phyloP scores from a whole-genome alignment of 2,888 invertebrate genomes.

The Steinernema hermaphroditum region DNA sequence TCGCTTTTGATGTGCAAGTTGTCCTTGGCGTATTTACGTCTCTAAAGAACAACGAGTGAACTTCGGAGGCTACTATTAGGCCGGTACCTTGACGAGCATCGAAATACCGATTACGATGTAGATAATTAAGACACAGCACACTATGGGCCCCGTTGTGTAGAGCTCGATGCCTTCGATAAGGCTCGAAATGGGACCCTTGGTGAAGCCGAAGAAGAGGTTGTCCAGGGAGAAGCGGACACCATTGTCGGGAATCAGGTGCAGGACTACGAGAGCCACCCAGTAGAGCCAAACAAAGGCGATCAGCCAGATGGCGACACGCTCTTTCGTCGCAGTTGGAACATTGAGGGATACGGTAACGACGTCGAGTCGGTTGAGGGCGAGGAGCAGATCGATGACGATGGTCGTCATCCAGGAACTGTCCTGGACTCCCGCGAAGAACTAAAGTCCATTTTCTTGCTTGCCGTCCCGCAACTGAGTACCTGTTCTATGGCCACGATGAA shows the following conservation, averaged over 20 bases:
- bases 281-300: not conserved
- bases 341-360: not conserved
- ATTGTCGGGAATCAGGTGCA: not conserved
- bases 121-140: not conserved
- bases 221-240: slow-evolving; percentile 18
- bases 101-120: not conserved
- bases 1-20: not conserved
- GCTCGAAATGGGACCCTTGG: not conserved
- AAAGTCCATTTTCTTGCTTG: not conserved
- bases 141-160: not conserved
- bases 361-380: slow-evolving; percentile 1
- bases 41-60: not conserved
- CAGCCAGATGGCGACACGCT: not conserved
- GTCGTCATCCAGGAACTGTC: slow-evolving; percentile 16
- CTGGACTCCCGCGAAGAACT: slow-evolving; percentile 12
- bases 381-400: not conserved
- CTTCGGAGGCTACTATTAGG: not conserved
- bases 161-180: not conserved
- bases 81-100: not conserved
- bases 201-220: slow-evolving; percentile 19
- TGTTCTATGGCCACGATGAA: not conserved
- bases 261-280: not conserved
- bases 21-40: not conserved
- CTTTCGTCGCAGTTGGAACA: not conserved
- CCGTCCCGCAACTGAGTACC: not conserved